A percentile compares a stretch with the other conserved stretches of the same genome.
These are phyloP conservation scores for Etheostoma nigrum DNA, from an alignment of 2,797 vertebrate species.

Conservation along the genomic window DNA sequence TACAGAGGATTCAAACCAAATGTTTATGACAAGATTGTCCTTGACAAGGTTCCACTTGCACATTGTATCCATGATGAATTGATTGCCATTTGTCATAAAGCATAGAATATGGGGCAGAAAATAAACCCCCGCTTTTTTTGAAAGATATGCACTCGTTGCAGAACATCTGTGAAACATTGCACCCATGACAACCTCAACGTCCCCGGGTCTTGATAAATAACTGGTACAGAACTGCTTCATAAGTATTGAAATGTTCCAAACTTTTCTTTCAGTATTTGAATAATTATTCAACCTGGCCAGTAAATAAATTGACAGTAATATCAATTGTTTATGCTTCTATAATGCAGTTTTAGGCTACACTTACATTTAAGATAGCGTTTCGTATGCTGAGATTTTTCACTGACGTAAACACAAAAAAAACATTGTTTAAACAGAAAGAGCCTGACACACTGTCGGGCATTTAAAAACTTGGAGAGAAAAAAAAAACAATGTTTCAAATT, in stretches of 20 bases:
- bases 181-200: constrained; percentile 64
- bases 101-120: constrained; percentile 38
- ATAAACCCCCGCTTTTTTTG: constrained; percentile 68
- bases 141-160: constrained; percentile 55
- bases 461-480: constrained; percentile 12
- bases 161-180: constrained; percentile 80
- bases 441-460: not conserved
- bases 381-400: constrained; percentile 17
- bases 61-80: constrained; percentile 66
- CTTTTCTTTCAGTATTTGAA: constrained; percentile 29
- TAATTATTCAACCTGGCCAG: constrained; percentile 27
- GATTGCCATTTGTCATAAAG: constrained; percentile 67
- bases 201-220: constrained; percentile 57
- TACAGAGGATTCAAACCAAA: constrained; percentile 67
- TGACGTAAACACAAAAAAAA: constrained; percentile 38
- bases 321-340: constrained; percentile 35
- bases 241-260: constrained; percentile 28
- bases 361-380: constrained; percentile 30
- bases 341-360: constrained; percentile 1
- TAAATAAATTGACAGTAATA: constrained; percentile 45
- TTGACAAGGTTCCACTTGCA: constrained; percentile 57
- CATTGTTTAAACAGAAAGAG: constrained; percentile 26
- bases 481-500: not conserved
- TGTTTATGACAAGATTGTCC: constrained; percentile 60
- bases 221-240: constrained; percentile 37